These are phyloP conservation scores for Neogale vison DNA, from an alignment of 2,113 vertebrate species.

Conservation along the genomic window DNA sequence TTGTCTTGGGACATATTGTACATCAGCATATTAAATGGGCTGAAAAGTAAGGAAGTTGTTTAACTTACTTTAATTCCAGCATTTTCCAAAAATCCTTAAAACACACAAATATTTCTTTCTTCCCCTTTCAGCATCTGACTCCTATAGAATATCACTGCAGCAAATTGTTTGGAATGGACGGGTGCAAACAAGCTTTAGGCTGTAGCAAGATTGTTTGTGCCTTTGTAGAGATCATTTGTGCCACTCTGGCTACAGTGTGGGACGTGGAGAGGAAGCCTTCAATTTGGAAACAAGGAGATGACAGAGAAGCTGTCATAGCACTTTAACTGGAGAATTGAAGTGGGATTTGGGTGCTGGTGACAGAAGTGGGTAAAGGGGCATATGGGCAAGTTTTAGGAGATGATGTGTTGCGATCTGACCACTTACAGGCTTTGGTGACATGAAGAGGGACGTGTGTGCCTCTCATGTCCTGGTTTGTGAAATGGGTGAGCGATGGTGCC, in stretches of 20 bases:
- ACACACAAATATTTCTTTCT: not conserved
- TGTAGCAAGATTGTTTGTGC: not conserved
- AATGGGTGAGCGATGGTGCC: fast-evolving
- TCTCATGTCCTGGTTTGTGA: not conserved
- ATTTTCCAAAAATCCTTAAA: not conserved
- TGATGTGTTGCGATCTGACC: not conserved
- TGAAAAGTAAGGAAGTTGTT: not conserved
- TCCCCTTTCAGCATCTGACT: not conserved
- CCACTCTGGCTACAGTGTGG: not conserved
- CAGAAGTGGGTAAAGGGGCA: not conserved
- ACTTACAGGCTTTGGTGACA: not conserved
- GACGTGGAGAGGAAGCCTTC: not conserved
- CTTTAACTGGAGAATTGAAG: not conserved
- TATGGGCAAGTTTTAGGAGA: not conserved
- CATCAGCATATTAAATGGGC: not conserved
- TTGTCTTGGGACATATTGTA: not conserved
- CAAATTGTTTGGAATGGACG: not conserved
- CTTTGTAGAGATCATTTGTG: not conserved
- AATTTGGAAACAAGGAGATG: not conserved
- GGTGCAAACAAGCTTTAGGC: not conserved
- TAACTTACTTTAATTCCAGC: not conserved
- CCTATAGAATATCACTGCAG: not conserved
- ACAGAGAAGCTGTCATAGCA: not conserved
- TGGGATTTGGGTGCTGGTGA: not conserved
- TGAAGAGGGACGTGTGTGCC: not conserved